Percentiles rank a stretch among this genome's conserved stretches.
phyloP scores from a whole-genome alignment of 2,113 vertebrate species.

The Ctenodactylus gundi region DNA sequence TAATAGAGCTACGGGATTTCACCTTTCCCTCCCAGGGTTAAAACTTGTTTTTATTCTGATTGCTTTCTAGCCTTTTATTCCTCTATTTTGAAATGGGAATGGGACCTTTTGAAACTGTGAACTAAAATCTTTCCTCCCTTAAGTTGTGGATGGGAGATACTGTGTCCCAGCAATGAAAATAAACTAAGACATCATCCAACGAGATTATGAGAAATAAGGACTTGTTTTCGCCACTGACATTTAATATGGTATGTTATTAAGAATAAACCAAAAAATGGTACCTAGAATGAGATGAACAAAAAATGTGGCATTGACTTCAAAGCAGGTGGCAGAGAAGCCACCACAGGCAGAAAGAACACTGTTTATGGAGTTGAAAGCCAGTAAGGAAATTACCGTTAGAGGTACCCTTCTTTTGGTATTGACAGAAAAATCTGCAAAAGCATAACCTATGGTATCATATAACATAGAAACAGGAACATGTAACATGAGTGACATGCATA shows the following conservation, averaged over 20 bases:
- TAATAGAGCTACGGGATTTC: no score
- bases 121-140: no score
- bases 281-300: background rate
- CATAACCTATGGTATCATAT: background rate
- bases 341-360: background rate
- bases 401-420: background rate
- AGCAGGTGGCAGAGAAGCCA: background rate
- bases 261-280: background rate
- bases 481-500: background rate
- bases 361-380: background rate
- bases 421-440: background rate
- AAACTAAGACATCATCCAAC: background rate
- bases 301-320: background rate
- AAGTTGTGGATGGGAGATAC: no score
- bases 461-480: background rate
- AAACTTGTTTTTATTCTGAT: no score
- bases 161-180: no score
- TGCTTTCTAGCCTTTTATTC: no score
- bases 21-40: no score
- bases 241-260: background rate
- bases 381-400: background rate
- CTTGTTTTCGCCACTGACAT: conserved; percentile 1
- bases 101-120: no score
- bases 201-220: background rate
- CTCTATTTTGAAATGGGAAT: no score